Conservation (phyloP, 2,797 vertebrate species). For the Octomys mimax region DNA sequence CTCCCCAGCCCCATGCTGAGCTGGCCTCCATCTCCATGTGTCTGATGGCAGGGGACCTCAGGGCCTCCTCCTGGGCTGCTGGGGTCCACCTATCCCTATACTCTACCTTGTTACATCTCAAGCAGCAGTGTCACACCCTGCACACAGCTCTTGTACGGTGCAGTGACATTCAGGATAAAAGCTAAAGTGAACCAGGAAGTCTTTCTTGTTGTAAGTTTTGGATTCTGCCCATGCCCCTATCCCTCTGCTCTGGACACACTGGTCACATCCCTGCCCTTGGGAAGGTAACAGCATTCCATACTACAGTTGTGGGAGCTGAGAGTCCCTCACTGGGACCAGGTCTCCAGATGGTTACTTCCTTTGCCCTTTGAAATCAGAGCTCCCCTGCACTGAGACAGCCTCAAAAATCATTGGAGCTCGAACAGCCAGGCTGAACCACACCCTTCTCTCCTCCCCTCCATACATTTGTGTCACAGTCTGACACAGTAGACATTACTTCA, state of each 20-base stretch:
- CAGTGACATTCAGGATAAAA: background rate
- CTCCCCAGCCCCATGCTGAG: too few species aligned
- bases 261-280: background rate
- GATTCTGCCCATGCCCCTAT: background rate
- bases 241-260: background rate
- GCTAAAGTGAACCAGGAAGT: background rate
- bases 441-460: background rate
- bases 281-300: background rate
- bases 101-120: background rate
- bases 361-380: background rate
- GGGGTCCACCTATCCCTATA: background rate
- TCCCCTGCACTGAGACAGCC: background rate
- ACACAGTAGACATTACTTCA: background rate
- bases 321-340: background rate
- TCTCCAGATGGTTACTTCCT: background rate
- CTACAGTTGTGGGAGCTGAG: too few species aligned
- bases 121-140: background rate
- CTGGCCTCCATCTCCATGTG: background rate
- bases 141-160: background rate
- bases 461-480: background rate
- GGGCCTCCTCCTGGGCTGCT: background rate
- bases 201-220: rapidly evolving
- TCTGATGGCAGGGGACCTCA: background rate
- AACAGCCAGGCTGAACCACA: background rate
- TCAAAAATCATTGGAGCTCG: background rate